A percentile compares a stretch with the other conserved stretches of the same genome.
Evolutionary conservation across 2,113 vertebrate species (phyloP).

Genomic region (Cyanistes caeruleus): DNA sequence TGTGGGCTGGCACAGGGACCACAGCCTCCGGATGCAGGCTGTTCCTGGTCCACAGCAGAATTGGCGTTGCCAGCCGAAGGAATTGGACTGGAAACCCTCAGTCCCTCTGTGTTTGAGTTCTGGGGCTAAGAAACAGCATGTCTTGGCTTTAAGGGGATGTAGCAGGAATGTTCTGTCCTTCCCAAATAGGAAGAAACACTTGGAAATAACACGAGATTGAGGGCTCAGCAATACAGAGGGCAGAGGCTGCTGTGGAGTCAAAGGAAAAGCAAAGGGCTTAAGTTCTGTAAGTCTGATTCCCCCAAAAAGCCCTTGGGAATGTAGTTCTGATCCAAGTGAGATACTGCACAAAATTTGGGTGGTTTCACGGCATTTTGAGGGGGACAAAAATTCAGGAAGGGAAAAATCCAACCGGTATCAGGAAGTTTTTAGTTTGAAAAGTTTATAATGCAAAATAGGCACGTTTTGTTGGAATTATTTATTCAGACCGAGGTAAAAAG

Average conservation of each 20-base stretch:
- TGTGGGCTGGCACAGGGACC: neutral
- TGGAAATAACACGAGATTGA: neutral
- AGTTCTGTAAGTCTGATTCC: neutral
- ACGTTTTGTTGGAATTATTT: neutral
- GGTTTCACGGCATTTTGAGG: fast-evolving
- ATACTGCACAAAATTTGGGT: fast-evolving
- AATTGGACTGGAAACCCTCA: neutral
- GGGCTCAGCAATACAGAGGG: neutral
- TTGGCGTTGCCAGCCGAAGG: fast-evolving
- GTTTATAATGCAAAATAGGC: fast-evolving
- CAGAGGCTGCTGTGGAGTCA: neutral
- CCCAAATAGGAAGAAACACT: neutral
- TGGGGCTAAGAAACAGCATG: neutral
- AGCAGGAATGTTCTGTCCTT: neutral
- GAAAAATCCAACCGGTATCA: fast-evolving
- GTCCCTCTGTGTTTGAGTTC: neutral
- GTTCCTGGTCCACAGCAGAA: fast-evolving
- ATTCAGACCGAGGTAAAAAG: neutral
- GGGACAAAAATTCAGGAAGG: neutral
- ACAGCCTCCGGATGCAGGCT: neutral
- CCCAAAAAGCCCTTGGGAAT: neutral
- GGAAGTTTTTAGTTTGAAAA: neutral
- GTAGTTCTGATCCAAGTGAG: neutral
- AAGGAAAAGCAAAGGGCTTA: neutral
- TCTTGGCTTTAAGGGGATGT: neutral